Base-by-base conservation (phyloP, 2,888 invertebrate genomes). In the Eledona agricola region DNA sequence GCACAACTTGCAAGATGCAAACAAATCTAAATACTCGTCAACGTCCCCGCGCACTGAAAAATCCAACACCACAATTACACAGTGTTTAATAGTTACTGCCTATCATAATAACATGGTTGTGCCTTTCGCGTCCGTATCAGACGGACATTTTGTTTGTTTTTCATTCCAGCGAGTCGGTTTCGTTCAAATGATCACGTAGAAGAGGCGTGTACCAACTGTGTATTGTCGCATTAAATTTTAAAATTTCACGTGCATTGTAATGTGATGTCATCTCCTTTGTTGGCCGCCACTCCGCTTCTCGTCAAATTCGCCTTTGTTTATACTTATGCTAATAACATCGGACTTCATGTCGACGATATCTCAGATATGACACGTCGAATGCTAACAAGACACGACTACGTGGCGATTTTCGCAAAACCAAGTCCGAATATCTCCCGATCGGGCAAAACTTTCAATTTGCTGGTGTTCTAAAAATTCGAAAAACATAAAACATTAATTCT, bases 211-310 rank as follows among this genome's bases (percentile, higher is more conserved):
- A 42, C 42, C 42, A 42, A 42, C 42, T 42, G 22, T 16, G 42
- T 51, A 58, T 52, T 58, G 58, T 58, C 58, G 23, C 51, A 58
- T 58, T 58, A 58, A 55, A 45, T 55, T 51, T 52, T 45, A 47
- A 52, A 55, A 54, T 51, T 42, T 58, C 58, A 53, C 50, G 50
- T 53, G 45, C 58, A 46, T 53, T 46, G 43, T 55, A 29, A 38
- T 55, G 40, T 55, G 58, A 55, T 47, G 58, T 52, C 51, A 58
- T 51, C 23, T 42, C 28, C 52, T 58, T 51, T 51, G 32, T 31
- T 32, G 26, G 20, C 25, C 29, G 42, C 42, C 40, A 40, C 26
- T 46, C 26, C 12, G 47, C n/a, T 49, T 29, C 31, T 37, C 16
- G 38, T 26, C 49, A 38, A 38, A 22, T 49, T 49, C 16, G 22